phyloP scores from a whole-genome alignment of 2,113 vertebrate genomes.

The Otus sunia region DNA sequence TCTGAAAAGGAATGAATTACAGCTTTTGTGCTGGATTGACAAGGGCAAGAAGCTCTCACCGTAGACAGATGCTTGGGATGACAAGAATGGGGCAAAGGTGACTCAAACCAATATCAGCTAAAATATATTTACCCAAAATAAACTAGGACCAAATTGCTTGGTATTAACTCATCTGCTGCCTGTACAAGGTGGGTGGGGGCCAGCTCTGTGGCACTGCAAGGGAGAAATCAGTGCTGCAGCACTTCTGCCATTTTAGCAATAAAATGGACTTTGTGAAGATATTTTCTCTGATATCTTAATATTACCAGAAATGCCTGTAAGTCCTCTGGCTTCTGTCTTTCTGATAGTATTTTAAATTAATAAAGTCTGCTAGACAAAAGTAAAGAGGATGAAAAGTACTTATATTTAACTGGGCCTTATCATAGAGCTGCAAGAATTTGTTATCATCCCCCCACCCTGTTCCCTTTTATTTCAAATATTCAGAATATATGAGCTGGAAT shows the following conservation, averaged over 20 bases:
- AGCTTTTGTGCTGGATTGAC: not conserved
- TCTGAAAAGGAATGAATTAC: not conserved
- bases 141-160: not conserved
- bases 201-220: not conserved
- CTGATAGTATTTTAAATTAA: not conserved
- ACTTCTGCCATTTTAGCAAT: not conserved
- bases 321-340: not conserved
- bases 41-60: not conserved
- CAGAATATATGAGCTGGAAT: not conserved
- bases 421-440: not conserved
- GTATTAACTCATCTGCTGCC: not conserved
- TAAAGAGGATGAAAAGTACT: not conserved
- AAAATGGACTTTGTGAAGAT: not conserved
- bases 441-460: rapidly evolving
- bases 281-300: not conserved
- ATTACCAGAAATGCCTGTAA: not conserved
- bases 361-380: not conserved
- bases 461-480: not conserved
- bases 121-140: not conserved
- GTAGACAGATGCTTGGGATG: not conserved
- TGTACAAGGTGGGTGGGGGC: not conserved
- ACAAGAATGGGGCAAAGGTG: not conserved
- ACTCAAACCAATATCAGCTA: not conserved
- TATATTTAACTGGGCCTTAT: not conserved
- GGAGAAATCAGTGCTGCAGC: not conserved